Percentiles rank a stretch among this genome's conserved stretches.
Conservation (phyloP, 2,113 vertebrate genomes). For the Henicopernis longicauda region DNA sequence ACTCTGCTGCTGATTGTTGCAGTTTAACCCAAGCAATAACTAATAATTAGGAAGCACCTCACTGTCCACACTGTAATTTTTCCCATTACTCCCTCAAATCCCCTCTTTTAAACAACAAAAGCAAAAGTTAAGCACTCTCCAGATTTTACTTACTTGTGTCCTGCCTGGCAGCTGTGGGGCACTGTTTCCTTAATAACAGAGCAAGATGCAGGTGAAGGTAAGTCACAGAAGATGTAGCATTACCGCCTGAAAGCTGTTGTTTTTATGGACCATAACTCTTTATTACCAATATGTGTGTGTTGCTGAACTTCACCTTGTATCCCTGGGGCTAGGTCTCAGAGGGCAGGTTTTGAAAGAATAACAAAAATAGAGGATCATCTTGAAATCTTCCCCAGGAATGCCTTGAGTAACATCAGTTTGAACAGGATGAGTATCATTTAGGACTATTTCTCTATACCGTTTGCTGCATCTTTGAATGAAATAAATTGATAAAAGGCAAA, state of each 20-base stretch:
- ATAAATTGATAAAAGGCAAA: neutral
- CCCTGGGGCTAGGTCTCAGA: neutral
- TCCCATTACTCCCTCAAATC: neutral
- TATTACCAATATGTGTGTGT: neutral
- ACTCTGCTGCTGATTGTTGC: neutral
- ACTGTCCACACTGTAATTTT: neutral
- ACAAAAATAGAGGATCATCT: neutral
- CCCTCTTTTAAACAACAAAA: neutral
- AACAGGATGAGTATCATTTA: neutral
- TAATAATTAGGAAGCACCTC: neutral
- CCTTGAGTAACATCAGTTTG: neutral
- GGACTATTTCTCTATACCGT: neutral
- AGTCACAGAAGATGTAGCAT: neutral
- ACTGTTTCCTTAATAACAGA: neutral
- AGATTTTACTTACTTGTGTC: neutral
- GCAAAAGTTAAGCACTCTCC: neutral
- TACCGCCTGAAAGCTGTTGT: neutral
- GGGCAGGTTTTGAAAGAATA: neutral
- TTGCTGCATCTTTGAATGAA: neutral
- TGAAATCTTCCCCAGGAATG: neutral
- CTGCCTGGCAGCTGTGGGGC: neutral
- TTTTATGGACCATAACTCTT: neutral
- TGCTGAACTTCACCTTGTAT: neutral
- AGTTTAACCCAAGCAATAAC: neutral
- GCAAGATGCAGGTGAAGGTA: neutral